Base-by-base conservation (phyloP, 2,113 vertebrate species). In the Opisthocomus hoazin region DNA sequence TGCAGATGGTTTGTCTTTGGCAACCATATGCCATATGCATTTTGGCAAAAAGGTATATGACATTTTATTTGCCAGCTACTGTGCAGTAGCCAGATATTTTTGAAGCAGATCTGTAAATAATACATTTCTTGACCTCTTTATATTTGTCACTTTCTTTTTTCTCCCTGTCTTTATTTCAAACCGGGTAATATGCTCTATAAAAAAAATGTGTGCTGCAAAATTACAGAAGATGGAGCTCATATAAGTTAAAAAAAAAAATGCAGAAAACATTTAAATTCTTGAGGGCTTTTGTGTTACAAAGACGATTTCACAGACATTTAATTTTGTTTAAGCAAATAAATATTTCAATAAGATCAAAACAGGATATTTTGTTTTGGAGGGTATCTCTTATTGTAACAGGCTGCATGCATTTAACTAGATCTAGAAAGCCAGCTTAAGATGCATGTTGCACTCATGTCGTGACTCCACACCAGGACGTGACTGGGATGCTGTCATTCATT, bases 1-100 rank as follows among this genome's bases (percentile, higher is more conserved):
- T 94, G 57, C 90, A 95, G 65, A 96, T 92, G 80, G 63, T 82
- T 94, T 89, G 37, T 86, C 86, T 95, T 91, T 95, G 92, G 71
- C 86, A 96, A 65, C 68, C 15, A 41, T 93, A 92, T 56, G 65
- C 36, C 36, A 36, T 84, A 89, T 1, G 11, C 30, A 60, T 96
- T 96, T 94, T 96, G 95, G 92, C 93, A 92, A 93, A 95, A 80
- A 70, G 3, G 5, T 81, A 80, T 86, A 50, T 85, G 46, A 41
- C 12, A 53, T 83, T 82, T 48, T 68, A 48, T 78, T 94, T 96
- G 92, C 93, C 92, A 97, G 12, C 32, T 86, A 65, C 60, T 66
- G n/a, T 76, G n/a, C 12, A 30, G 53, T 68, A 87, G 80, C 51
- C 75, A 94, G 80, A 89, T 85, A 85, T 91, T 87, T 94, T 34